These are phyloP conservation scores for Idaea biselata DNA, from an alignment of 2,888 invertebrate species.

Conservation along the genomic window DNA sequence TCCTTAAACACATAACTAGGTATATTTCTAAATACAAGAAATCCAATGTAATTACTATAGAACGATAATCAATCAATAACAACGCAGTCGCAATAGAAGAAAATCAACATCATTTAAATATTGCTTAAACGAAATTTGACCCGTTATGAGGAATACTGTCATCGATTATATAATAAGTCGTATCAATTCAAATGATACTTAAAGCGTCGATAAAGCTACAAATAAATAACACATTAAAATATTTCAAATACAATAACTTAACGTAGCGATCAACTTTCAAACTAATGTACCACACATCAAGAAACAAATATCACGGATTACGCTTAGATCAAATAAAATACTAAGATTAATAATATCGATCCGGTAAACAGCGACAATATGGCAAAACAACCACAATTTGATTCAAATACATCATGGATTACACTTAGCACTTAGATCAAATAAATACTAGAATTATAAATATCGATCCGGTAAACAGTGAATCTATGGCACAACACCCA, in stretches of 20 bases:
- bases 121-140: slow-evolving; percentile 60
- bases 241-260: slow-evolving; percentile 79
- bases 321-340: slow-evolving; percentile 9
- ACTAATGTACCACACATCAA: slow-evolving; percentile 51
- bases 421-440: slow-evolving; percentile 12
- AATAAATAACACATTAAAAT: slow-evolving; percentile 81
- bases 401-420: slow-evolving; percentile 24
- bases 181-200: slow-evolving; percentile 58
- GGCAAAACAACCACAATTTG: slow-evolving; percentile 65
- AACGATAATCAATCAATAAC: slow-evolving; percentile 42
- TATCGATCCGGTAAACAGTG: slow-evolving; percentile 33
- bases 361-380: slow-evolving; percentile 52
- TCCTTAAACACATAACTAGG: slow-evolving; percentile 24
- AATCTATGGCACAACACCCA: slow-evolving; percentile 71
- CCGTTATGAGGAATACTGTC: slow-evolving; percentile 67
- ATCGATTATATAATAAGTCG: slow-evolving; percentile 46
- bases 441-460: slow-evolving; percentile 7
- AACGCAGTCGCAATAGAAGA: slow-evolving; percentile 41
- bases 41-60: not conserved
- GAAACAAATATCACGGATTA: slow-evolving; percentile 26
- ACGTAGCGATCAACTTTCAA: slow-evolving; percentile 76
- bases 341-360: slow-evolving; percentile 14
- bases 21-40: slow-evolving; percentile 14
- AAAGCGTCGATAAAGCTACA: slow-evolving; percentile 77
- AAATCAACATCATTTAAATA: slow-evolving; percentile 45